Conservation (phyloP, 2,888 invertebrate species). For the Kryphioiulus occultus region DNA sequence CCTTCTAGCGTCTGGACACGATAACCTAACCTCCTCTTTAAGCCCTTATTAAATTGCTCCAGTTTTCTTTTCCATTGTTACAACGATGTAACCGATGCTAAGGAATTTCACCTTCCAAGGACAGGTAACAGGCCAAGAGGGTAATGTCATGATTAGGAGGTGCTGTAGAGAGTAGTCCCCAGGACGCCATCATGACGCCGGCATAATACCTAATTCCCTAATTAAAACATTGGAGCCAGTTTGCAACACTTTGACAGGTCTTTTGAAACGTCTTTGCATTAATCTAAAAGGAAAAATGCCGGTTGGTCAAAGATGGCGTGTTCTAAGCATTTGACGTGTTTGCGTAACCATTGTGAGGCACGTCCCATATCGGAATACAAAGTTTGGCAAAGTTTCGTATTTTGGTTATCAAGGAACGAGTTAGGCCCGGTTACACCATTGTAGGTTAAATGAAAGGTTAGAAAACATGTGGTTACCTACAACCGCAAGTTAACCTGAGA, state of each 20-base stretch:
- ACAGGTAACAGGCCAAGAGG: conserved; percentile 28
- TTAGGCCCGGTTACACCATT: too few relatives aligned
- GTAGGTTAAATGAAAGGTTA: too few relatives aligned
- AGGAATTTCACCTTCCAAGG: conserved; percentile 18
- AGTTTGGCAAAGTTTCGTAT: too few relatives aligned
- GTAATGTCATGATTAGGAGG: conserved; percentile 25
- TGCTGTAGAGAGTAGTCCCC: not conserved
- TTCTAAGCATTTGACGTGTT: not conserved
- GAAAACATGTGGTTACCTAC: too few relatives aligned
- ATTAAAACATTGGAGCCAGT: conserved; percentile 24
- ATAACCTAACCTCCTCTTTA: not conserved
- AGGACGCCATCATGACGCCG: conserved; percentile 36
- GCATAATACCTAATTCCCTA: conserved; percentile 36
- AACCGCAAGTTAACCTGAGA: too few relatives aligned
- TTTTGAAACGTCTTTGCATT: not conserved
- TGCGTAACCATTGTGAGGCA: too few relatives aligned
- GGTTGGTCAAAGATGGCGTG: not conserved
- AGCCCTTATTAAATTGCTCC: conserved; percentile 32
- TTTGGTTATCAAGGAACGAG: too few relatives aligned
- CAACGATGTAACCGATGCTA: not conserved
- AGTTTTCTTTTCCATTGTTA: not conserved
- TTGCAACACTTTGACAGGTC: conserved; percentile 12
- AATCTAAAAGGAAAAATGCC: not conserved
- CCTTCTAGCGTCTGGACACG: conserved; percentile 17
- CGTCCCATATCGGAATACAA: too few relatives aligned